Conservation (phyloP, 1,140 invertebrate species). For the Philopotamus ludificatus region DNA sequence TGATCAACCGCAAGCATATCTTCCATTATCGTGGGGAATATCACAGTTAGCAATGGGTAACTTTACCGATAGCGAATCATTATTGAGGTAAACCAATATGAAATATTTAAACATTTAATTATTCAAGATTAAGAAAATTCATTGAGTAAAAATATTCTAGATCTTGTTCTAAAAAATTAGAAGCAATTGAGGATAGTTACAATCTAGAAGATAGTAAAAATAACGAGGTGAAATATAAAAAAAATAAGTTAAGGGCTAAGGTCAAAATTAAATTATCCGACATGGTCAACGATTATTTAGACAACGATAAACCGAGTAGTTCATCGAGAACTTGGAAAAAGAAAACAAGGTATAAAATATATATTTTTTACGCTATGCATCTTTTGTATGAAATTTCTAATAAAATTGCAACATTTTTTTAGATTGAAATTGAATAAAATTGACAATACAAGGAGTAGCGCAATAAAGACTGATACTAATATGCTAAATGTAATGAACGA, state of each 20-base stretch:
- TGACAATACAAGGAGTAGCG: slow-evolving; percentile 16
- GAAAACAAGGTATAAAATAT: slow-evolving; percentile 50
- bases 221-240: slow-evolving; percentile 54
- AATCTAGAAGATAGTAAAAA: slow-evolving; percentile 47
- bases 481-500: slow-evolving; percentile 44
- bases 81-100: slow-evolving; percentile 51
- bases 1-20: slow-evolving; percentile 46
- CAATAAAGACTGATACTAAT: slow-evolving; percentile 49
- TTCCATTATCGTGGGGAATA: slow-evolving; percentile 62
- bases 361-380: no score
- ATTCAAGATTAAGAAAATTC: slow-evolving; percentile 5
- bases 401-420: no score
- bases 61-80: slow-evolving; percentile 56
- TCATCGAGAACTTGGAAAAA: slow-evolving; percentile 54
- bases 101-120: no score
- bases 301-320: slow-evolving; percentile 46
- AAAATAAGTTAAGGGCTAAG: slow-evolving; percentile 54
- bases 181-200: slow-evolving; percentile 51
- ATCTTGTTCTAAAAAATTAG: slow-evolving; percentile 58
- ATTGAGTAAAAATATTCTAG: no score
- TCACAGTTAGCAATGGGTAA: slow-evolving; percentile 57
- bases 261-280: slow-evolving; percentile 50
- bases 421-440: slow-evolving; percentile 45
- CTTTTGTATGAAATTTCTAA: no score
- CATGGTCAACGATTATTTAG: slow-evolving; percentile 46